Base-by-base conservation (phyloP, 2,888 invertebrate genomes). In the Bombyx huttoni region DNA sequence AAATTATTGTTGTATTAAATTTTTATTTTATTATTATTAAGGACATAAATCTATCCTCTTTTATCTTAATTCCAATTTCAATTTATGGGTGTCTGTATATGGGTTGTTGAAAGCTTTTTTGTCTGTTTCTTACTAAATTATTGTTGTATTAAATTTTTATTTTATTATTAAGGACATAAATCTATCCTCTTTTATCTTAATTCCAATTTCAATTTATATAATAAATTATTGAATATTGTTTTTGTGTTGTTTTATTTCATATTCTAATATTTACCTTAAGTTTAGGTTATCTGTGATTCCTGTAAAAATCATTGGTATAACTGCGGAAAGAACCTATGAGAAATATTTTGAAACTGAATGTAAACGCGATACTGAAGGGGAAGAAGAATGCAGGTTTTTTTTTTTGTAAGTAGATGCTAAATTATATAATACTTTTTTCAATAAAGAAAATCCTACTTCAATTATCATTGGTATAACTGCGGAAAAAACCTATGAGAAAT, bases 181-280 rank as follows among this genome's bases (percentile, higher is more conserved):
- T 78, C 71, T 79, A 77, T 77, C 78, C 81, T 77, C 78, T 80
- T 77, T 70, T 75, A 75, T 76, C 75, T 81, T 40, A 40, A 40
- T 40, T 40, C 40, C 40, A 40, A 40, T 24, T 80, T 77, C 66
- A 62, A 81, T 81, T 85, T 86, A 73, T 86, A 84, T 78, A 82
- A 81, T 83, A 81, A 80, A 82, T 70, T 64, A 78, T 75, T 69
- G 73, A 78, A 75, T 75, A 79, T 73, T 82, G 78, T 76, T 84
- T 69, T 74, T 68, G 5, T 40, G 40, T 8, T 40, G 40, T 40
- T 40, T 40, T 40, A 40, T 40, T 40, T 40, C 9, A 24, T 24
- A 24, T 24, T 24, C 0, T 24, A 24, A 24, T 24, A 24, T 24
- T 24, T 24, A 24, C 0, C 5, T 24, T 24, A 24, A 5, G 5